Percentiles rank a stretch among this genome's conserved stretches.
Evolutionary conservation across 2,797 vertebrate species (phyloP).

Genomic region (Kryptopterus vitreolus): DNA sequence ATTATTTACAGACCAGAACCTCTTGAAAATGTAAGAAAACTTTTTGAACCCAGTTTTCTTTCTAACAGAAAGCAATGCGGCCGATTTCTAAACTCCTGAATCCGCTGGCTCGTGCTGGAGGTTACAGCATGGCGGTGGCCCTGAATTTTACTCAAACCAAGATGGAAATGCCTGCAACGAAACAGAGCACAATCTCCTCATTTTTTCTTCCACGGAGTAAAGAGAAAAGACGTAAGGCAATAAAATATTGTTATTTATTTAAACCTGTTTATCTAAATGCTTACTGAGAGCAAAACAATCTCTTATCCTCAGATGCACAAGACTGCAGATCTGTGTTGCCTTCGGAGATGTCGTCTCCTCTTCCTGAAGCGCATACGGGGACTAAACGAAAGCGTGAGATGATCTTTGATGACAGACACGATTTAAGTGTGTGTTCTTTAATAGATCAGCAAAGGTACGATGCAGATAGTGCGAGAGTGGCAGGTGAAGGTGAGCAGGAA

Average conservation of each 20-base stretch:
- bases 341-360: constrained; percentile 23
- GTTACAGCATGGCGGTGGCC: constrained; percentile 67
- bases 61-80: constrained; percentile 34
- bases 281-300: background rate
- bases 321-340: background rate
- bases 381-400: constrained; percentile 58
- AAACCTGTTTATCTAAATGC: background rate
- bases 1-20: no score
- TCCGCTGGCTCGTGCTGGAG: constrained; percentile 61
- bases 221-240: constrained; percentile 10
- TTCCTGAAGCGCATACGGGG: constrained; percentile 8
- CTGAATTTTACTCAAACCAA: constrained; percentile 80
- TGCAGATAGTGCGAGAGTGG: constrained; percentile 18
- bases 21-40: background rate
- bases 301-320: constrained; percentile 10
- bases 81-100: constrained; percentile 75
- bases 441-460: background rate
- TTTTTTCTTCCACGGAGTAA: constrained; percentile 71
- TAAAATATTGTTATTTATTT: background rate
- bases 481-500: constrained; percentile 37
- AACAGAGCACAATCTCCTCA: constrained; percentile 81
- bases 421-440: background rate
- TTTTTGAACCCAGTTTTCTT: background rate
- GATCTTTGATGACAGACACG: constrained; percentile 31
- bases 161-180: constrained; percentile 67